Conservation (phyloP, 2,888 invertebrate genomes). For the Cremastinae sp. region DNA sequence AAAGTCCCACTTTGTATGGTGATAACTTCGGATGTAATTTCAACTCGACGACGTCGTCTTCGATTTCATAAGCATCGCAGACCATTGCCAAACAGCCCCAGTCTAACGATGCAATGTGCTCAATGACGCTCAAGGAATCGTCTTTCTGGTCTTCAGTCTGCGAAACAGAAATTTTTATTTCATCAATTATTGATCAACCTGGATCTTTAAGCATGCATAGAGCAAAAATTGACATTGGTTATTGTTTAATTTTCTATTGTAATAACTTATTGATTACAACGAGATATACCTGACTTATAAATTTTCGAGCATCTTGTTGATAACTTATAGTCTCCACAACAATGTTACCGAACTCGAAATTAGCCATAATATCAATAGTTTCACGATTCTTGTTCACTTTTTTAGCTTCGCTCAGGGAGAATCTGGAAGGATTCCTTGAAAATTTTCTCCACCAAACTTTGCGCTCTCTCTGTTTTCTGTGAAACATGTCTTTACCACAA, state of each 20-base stretch:
- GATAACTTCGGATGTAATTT: constrained; percentile 87
- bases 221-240: no score
- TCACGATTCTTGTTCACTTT: constrained; percentile 75
- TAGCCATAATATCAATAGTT: constrained; percentile 84
- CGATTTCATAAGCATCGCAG: constrained; percentile 71
- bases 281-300: constrained; percentile 67
- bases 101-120: constrained; percentile 74
- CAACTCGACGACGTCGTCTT: constrained; percentile 79
- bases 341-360: constrained; percentile 84
- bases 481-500: constrained; percentile 84
- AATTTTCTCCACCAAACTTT: constrained; percentile 93
- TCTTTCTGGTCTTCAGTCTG: constrained; percentile 62
- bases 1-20: constrained; percentile 89
- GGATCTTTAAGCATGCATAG: no score
- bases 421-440: constrained; percentile 84
- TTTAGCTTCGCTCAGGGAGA: constrained; percentile 84
- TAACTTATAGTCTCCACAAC: constrained; percentile 84
- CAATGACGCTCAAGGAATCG: constrained; percentile 67
- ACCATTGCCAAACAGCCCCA: constrained; percentile 76
- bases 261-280: no score
- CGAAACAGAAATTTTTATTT: constrained; percentile 5
- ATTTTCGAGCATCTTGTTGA: constrained; percentile 68
- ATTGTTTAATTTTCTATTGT: no score
- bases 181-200: no score
- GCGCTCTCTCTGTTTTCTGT: constrained; percentile 88